Base-by-base conservation (phyloP, 2,888 invertebrate species). In the Parascotia fuliginaria region DNA sequence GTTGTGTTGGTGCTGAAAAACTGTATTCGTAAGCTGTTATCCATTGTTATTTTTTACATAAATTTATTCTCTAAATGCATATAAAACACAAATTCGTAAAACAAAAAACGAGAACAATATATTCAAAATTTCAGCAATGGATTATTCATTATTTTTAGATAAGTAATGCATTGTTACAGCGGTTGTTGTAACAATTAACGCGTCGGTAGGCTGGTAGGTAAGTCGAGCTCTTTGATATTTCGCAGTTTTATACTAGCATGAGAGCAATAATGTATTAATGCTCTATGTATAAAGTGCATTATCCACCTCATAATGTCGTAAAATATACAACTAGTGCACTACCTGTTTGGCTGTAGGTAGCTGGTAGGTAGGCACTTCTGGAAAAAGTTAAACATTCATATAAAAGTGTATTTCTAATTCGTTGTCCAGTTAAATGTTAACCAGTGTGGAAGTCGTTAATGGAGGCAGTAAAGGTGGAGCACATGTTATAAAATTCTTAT, bases 371-470 rank as follows among this genome's bases (percentile, higher is more conserved):
- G 4, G 13, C 7, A 0, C 3, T 16, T 9, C 16, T n/a, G 15
- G n/a, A 19, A 19, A 36, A 36, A 36, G 5, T 36, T 34, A n/a
- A 42, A 16, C 42, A 14, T 34, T 9, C 28, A 40, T 9, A 11
- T 46, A 11, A 34, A 40, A 4, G 38, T 32, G 14, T 29, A 45
- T 47, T 53, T 38, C 38, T 47, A 31, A 51, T 44, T 42, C 41
- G 27, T 47, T 62, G 59, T 65, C 34, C 36, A 47, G 32, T 46
- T 62, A 56, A 52, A 62, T 65, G 66, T 60, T 65, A 55, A 60
- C 63, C 55, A 42, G 34, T 63, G 70, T 49, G 45, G 42, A 29
- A 32, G 34, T 15, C 57, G 44, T 63, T 65, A 62, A 69, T 46
- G 46, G 42, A 19, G 42, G 66, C 38, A 56, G 63, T 69, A 63